Evolutionary conservation across 64 coral and sea anemone genomes (phyloP).

Genomic region (Montipora capricornis): DNA sequence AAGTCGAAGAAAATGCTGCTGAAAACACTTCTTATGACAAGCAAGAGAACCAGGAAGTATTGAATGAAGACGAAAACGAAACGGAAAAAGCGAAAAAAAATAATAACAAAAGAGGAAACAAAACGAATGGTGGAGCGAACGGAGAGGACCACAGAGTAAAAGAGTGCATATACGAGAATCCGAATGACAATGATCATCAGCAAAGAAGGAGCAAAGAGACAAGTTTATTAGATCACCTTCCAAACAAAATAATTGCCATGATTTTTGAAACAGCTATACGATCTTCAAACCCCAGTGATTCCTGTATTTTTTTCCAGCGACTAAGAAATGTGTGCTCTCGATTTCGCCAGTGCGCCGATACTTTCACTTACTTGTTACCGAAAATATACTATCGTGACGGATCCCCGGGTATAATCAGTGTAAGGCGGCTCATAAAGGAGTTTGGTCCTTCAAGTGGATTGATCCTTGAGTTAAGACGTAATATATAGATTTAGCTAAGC

Average conservation of each 20-base stretch:
- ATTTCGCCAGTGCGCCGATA: no score
- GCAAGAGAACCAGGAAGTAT: conserved; percentile 63
- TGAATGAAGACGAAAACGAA: conserved; percentile 48
- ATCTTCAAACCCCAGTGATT: no score
- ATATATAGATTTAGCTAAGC: no score
- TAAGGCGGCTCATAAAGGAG: no score
- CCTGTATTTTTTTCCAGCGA: no score
- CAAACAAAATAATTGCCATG: not conserved
- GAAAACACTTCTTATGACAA: conserved; percentile 62
- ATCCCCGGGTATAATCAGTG: no score
- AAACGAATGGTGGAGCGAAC: conserved; percentile 48
- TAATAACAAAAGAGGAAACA: conserved; percentile 62
- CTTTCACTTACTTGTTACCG: no score
- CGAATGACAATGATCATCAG: conserved; percentile 54
- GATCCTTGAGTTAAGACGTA: no score
- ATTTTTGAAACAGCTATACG: no score
- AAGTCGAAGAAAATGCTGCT: conserved; percentile 46
- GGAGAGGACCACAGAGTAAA: conserved; percentile 50
- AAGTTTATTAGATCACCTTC: not conserved
- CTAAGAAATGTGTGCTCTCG: no score
- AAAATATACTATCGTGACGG: no score
- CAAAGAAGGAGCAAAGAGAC: not conserved
- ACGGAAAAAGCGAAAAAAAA: conserved; percentile 22
- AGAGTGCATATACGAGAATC: conserved; percentile 46
- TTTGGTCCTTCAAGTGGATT: no score